Evolutionary conservation across 2,797 vertebrate species (phyloP), one percentile per base, ranked within the genome.

Genomic region (Phylloscopus collybita): DNA sequence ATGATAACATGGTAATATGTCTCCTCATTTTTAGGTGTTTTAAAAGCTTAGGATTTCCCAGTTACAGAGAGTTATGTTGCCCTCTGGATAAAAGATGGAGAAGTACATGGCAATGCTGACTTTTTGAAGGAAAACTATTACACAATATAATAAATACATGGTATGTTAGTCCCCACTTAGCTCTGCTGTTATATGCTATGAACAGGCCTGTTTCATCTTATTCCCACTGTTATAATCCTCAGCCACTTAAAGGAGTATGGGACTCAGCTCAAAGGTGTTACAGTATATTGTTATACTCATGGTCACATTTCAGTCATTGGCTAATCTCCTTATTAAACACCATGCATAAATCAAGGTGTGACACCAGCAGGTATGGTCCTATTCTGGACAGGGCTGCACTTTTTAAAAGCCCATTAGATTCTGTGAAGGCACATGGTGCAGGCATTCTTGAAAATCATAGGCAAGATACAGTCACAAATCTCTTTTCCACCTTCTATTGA

Each of bases 51-150:
- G 45, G 57, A 49, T 76, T 93, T 92, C 62, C 70, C 60, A 64
- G 80, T 93, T 96, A 67, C 91, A 69, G 94, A 92, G 94, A 78
- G 95, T 72, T 94, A 96, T 90, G 85, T 96, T 96, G 93, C 93
- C 91, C 95, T 94, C 95, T 95, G 91, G 94, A 84, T 96, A 96
- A 95, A 93, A 95, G 73, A 86, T 57, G 73, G 73, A 93, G 95
- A 96, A 97, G 94, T 96, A 96, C 94, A 94, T 19, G 71, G 60
- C 60, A 88, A 47, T 53, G 67, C 67, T 65, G 83, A 88, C 62
- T 95, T 90, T 61, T 59, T 74, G 57, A 93, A 87, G 65, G 50
- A 84, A 89, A 86, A 27, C 5, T 75, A 23, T 69, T 49, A 56
- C 4, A 32, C 32, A 23, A 23, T 26, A 8, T 36, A 62, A 53